Evolutionary conservation across 2,113 vertebrate species (phyloP).

Genomic region (Gymnorhina tibicen): DNA sequence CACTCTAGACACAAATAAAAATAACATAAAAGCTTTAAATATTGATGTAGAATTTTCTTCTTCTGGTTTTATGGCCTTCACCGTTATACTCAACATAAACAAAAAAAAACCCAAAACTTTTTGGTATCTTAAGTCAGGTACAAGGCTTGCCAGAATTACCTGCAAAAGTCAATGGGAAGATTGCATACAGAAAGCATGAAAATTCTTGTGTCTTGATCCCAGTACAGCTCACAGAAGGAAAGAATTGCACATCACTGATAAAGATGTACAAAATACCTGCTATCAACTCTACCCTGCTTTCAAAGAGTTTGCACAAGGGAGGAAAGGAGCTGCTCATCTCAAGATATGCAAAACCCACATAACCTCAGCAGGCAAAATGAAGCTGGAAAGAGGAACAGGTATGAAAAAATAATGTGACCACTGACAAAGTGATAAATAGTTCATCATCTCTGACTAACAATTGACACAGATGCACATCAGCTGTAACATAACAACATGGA

Average conservation of each 20-base stretch:
- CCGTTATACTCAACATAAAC: neutral
- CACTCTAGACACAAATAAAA: neutral
- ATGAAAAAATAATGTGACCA: neutral
- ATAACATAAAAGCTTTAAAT: neutral
- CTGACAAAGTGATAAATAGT: conserved; percentile 2
- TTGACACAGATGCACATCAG: conserved; percentile 6
- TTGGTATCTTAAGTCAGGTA: neutral
- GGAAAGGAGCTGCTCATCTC: neutral
- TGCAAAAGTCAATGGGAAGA: neutral
- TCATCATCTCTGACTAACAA: neutral
- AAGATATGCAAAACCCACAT: neutral
- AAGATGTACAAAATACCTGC: neutral
- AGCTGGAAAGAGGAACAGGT: neutral
- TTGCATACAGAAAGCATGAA: neutral
- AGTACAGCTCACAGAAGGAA: neutral
- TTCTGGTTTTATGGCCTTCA: neutral
- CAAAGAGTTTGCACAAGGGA: neutral
- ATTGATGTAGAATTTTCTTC: neutral
- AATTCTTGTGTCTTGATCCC: neutral
- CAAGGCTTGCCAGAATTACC: neutral
- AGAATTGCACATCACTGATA: neutral
- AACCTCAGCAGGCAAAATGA: neutral
- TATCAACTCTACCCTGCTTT: neutral
- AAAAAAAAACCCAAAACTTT: neutral
- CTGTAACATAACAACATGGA: neutral